Percentiles rank a stretch among this genome's conserved stretches.
These are phyloP conservation scores for Rhyacophila brunnea DNA, from an alignment of 1,140 invertebrate species.

Conservation along the genomic window DNA sequence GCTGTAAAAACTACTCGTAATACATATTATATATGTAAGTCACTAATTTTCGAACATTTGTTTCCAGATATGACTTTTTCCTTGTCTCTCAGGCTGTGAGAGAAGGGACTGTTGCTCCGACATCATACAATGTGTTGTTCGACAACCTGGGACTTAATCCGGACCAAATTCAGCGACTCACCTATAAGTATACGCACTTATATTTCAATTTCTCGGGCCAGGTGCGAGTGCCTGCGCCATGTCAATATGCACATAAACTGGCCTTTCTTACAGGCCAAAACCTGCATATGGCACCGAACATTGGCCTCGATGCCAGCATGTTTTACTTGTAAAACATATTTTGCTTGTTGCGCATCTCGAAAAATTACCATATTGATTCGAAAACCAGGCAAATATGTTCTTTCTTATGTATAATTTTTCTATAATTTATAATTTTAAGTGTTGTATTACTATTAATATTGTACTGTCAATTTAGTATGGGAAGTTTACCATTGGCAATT, in stretches of 20 bases:
- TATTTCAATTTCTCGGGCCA: conserved; percentile 97
- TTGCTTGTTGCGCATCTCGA: too few relatives aligned
- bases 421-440: too few relatives aligned
- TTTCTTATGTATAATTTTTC: too few relatives aligned
- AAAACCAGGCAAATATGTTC: too few relatives aligned
- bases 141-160: conserved; percentile 70
- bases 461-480: too few relatives aligned
- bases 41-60: too few relatives aligned
- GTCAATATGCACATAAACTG: conserved; percentile 85
- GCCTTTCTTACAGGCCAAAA: conserved; percentile 69
- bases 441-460: too few relatives aligned
- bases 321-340: conserved; percentile 26
- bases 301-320: conserved; percentile 6
- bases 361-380: too few relatives aligned
- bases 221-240: conserved; percentile 87
- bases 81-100: conserved; percentile 82
- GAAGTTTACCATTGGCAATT: too few relatives aligned
- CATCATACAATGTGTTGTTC: conserved; percentile 84
- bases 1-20: too few relatives aligned
- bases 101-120: conserved; percentile 84
- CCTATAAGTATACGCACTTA: conserved; percentile 87
- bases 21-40: too few relatives aligned
- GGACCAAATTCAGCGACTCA: conserved; percentile 81
- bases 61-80: conserved; percentile 78
- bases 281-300: conserved; percentile 10